Conservation (phyloP, 2,797 vertebrate species). For the Lutjanus campechanus region DNA sequence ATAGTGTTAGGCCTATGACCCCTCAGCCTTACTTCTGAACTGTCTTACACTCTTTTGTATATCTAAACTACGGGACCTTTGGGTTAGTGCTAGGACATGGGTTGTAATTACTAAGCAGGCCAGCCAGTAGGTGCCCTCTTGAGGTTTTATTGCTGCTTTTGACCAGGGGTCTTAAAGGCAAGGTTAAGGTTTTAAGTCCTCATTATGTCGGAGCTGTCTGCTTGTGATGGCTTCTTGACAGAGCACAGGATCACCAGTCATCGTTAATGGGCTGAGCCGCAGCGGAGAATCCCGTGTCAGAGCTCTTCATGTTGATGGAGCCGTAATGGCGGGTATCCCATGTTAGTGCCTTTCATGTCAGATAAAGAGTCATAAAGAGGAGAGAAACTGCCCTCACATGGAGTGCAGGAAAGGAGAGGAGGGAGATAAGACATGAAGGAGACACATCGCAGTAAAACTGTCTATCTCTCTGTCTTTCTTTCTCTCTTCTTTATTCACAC, state of each 20-base stretch:
- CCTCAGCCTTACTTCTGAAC: conserved; percentile 54
- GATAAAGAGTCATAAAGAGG: conserved; percentile 88
- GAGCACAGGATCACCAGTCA: conserved; percentile 81
- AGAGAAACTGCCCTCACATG: conserved; percentile 81
- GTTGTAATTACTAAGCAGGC: conserved; percentile 78
- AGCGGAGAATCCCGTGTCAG: conserved; percentile 81
- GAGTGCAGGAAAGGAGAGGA: conserved; percentile 72
- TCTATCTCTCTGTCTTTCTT: conserved; percentile 58
- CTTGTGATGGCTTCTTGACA: conserved; percentile 83
- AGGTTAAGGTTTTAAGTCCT: conserved; percentile 86
- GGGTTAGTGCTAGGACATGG: conserved; percentile 75
- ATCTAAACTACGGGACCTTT: conserved; percentile 76
- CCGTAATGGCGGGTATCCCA: conserved; percentile 85
- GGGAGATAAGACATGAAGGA: conserved; percentile 82
- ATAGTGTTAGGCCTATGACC: conserved; percentile 58
- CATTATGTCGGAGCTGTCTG: conserved; percentile 83
- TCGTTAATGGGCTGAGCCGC: conserved; percentile 84
- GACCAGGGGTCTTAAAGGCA: conserved; percentile 80
- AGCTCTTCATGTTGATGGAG: conserved; percentile 87
- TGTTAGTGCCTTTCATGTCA: conserved; percentile 88
- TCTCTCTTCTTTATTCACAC: conserved; percentile 2
- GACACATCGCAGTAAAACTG: conserved; percentile 79
- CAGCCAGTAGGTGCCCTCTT: conserved; percentile 77
- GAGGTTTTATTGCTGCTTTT: conserved; percentile 81
- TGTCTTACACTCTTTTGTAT: conserved; percentile 74